These are phyloP conservation scores for Myrmophylax atrothorax DNA, from an alignment of 2,113 vertebrate species.

Conservation along the genomic window DNA sequence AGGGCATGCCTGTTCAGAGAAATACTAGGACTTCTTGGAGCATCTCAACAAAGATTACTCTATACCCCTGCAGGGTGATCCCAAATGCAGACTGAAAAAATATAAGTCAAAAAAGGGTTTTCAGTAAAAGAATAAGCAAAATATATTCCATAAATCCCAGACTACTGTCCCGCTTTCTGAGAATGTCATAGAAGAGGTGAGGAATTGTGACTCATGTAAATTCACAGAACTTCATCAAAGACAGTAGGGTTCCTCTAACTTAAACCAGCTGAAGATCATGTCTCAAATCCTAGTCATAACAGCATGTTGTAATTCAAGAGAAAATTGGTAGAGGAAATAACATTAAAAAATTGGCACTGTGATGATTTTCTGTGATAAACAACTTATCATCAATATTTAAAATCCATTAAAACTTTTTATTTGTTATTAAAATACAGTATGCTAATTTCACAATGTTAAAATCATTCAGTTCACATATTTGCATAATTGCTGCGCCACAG, in stretches of 20 bases:
- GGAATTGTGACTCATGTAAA: not conserved
- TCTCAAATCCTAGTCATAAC: not conserved
- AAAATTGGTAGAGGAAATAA: conserved; percentile 26
- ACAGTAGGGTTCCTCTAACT: not conserved
- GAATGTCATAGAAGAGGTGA: not conserved
- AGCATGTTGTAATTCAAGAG: not conserved
- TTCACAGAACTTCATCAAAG: not conserved
- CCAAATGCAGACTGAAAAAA: not conserved
- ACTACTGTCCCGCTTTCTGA: not conserved
- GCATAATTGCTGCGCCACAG: conserved; percentile 34
- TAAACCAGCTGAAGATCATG: not conserved
- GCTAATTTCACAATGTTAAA: conserved; percentile 42
- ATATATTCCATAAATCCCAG: not conserved
- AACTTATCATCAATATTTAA: conserved; percentile 60
- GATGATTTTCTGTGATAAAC: conserved; percentile 41
- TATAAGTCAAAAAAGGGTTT: not conserved
- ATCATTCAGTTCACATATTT: not conserved
- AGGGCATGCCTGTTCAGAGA: not conserved
- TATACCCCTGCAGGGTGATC: not conserved
- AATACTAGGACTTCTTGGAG: not conserved
- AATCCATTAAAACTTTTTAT: conserved; percentile 51
- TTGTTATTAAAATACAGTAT: conserved; percentile 42
- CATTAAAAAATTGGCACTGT: not conserved
- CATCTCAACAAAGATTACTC: not conserved
- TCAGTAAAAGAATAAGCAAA: not conserved